Percentiles rank a stretch among this genome's conserved stretches.
Conservation (phyloP, 1,140 invertebrate species). For the Drosophila santomea region DNA sequence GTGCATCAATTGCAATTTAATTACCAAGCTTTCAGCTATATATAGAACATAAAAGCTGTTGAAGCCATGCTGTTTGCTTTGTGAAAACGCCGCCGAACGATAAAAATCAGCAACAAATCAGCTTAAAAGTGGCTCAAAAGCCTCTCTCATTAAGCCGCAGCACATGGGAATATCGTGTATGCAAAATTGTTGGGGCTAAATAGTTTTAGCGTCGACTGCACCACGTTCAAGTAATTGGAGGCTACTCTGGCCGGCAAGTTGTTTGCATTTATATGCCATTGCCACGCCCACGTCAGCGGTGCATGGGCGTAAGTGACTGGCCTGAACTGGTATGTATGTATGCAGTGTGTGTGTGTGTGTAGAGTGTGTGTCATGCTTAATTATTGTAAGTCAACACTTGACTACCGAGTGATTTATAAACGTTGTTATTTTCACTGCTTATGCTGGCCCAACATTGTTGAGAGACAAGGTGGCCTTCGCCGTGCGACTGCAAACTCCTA, state of each 20-base stretch:
- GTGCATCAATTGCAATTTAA: slow-evolving; percentile 59
- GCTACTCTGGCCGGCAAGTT: slow-evolving; percentile 33
- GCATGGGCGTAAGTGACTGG: slow-evolving; percentile 38
- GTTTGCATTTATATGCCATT: slow-evolving; percentile 45
- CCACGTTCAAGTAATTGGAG: slow-evolving; percentile 35
- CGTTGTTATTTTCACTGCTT: slow-evolving; percentile 37
- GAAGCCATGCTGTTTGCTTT: slow-evolving; percentile 47
- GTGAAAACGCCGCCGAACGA: slow-evolving; percentile 63
- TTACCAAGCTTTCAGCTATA: slow-evolving; percentile 67
- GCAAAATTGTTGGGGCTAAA: slow-evolving; percentile 33
- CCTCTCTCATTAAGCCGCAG: slow-evolving; percentile 1
- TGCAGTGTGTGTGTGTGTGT: too few species aligned
- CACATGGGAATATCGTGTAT: slow-evolving; percentile 21
- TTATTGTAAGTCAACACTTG: slow-evolving; percentile 72
- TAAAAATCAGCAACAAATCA: slow-evolving; percentile 68
- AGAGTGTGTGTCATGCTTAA: slow-evolving; percentile 53
- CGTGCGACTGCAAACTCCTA: slow-evolving; percentile 1
- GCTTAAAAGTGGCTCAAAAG: slow-evolving; percentile 26
- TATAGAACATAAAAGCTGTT: slow-evolving; percentile 44
- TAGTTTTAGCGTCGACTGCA: slow-evolving; percentile 18
- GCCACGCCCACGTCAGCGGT: slow-evolving; percentile 47
- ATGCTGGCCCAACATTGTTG: slow-evolving; percentile 23
- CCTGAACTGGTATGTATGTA: slow-evolving; percentile 2
- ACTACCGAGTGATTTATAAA: slow-evolving; percentile 63
- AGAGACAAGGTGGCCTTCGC: slow-evolving; percentile 50